Evolutionary conservation across 2,797 vertebrate genomes (phyloP), one percentile per base, ranked within the genome.

Genomic region (Aselliscus stoliczkanus): DNA sequence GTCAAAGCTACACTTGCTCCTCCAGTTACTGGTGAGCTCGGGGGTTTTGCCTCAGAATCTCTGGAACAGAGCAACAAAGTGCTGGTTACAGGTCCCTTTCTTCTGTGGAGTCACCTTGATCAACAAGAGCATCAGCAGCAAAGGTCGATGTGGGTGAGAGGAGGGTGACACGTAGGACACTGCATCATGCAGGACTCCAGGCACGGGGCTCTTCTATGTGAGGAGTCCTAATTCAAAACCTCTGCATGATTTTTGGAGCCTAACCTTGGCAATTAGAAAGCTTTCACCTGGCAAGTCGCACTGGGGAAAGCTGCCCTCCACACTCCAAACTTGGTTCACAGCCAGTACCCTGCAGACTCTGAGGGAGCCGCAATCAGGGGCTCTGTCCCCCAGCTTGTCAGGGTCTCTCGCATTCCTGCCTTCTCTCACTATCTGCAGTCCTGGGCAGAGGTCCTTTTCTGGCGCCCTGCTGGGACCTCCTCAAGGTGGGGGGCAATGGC

Each of bases 11-110:
- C 0, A 1, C 7, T 21, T 56, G 5, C 27, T 56, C 44, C 29
- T 23, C 1, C 0, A 0, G 14, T 62, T 73, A 13, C 17, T 76
- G 29, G 17, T 2, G 9, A 91, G 34, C 23, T 29, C 0, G 4
- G 31, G 4, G 13, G 14, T 17, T 31, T 39, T 39, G 14, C 13
- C 54, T 50, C 14, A 47, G 9, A 7, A 1, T 62, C 37, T 31
- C 6, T 31, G 29, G 15, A 18, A 20, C 0, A n/a, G 58, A 44
- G 9, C 17, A 15, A 4, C 3, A 7, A 12, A 42, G 17, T 52
- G 17, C 73, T 86, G 37, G 2, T 15, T 47, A 7, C 1, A 27
- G 37, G 12, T 17, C 4, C 23, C 34, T 76, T 70, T 18, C 67
- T 75, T 76, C 39, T 76, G 37, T 54, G 64, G 56, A 65, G 29